Percentiles rank a stretch among this genome's conserved stretches.
Evolutionary conservation across 92 coral and sea anemone species (phyloP).

Genomic region (Epizoanthus stellaris): DNA sequence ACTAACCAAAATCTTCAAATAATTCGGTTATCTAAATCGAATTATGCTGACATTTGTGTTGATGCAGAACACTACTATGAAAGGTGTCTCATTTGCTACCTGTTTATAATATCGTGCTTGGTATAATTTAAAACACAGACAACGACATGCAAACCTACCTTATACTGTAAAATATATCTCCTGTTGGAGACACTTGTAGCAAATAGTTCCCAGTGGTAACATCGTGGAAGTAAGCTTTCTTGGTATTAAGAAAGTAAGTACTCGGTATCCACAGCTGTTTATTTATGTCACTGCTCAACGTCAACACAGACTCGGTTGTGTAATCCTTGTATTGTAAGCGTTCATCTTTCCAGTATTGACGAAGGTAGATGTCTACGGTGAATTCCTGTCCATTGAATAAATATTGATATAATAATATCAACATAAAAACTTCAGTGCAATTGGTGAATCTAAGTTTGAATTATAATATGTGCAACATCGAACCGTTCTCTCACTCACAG

Average conservation of each 20-base stretch:
- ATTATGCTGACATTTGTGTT: no score
- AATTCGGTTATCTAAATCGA: no score
- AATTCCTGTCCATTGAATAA: conserved; percentile 72
- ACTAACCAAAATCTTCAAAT: no score
- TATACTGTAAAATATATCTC: conserved; percentile 88
- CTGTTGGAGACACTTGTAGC: conserved; percentile 87
- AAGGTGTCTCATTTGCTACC: no score
- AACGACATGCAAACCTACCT: conserved; percentile 56
- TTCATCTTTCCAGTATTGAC: conserved; percentile 98
- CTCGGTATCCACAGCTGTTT: conserved; percentile 97
- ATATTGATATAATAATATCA: neutral
- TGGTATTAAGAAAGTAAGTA: conserved; percentile 89
- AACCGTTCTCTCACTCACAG: no score
- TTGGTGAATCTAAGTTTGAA: no score
- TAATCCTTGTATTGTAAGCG: conserved; percentile 69
- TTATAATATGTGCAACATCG: no score
- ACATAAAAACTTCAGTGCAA: no score
- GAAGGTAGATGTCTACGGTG: conserved; percentile 89
- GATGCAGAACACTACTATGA: no score
- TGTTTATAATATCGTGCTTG: no score
- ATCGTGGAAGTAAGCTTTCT: conserved; percentile 95
- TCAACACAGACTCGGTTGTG: conserved; percentile 66
- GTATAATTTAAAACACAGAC: neutral
- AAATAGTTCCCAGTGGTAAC: conserved; percentile 97
- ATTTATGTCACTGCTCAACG: conserved; percentile 88